Percentiles rank a stretch among this genome's conserved stretches.
Conservation (phyloP, 1,140 invertebrate genomes). For the Euglossa dilemma region DNA sequence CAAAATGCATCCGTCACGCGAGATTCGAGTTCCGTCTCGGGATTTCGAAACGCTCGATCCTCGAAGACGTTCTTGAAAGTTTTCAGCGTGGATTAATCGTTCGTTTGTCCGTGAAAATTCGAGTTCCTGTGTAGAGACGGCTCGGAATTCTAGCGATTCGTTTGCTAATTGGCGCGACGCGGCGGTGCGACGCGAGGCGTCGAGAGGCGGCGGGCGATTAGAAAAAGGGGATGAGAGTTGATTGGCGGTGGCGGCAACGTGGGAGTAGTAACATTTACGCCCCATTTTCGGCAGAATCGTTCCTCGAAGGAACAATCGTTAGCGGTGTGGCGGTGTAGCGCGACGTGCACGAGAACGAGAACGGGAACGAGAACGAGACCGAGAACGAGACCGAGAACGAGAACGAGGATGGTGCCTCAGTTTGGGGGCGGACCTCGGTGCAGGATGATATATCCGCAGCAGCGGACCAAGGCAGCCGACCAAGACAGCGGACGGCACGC, state of each 20-base stretch:
- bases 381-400: too few species aligned
- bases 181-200: too few species aligned
- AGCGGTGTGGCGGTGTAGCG: constrained; percentile 37
- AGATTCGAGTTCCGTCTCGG: too few species aligned
- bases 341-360: constrained; percentile 40
- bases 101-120: neutral
- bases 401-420: constrained; percentile 49
- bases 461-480: constrained; percentile 9
- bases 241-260: constrained; percentile 5
- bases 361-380: constrained; percentile 10
- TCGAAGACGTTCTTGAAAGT: neutral
- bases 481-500: neutral
- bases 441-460: constrained; percentile 54
- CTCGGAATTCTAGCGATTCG: neutral
- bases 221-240: neutral
- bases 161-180: constrained; percentile 6
- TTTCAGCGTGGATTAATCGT: constrained; percentile 1
- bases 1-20: too few species aligned
- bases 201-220: too few species aligned
- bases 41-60: too few species aligned
- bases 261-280: constrained; percentile 28
- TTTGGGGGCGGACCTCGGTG: constrained; percentile 48
- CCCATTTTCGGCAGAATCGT: constrained; percentile 36
- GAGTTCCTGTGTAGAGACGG: neutral
- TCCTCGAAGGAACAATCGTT: constrained; percentile 56